A percentile compares a stretch with the other conserved stretches of the same genome.
Conservation (phyloP, 2,113 vertebrate genomes). For the Catharus minimus region DNA sequence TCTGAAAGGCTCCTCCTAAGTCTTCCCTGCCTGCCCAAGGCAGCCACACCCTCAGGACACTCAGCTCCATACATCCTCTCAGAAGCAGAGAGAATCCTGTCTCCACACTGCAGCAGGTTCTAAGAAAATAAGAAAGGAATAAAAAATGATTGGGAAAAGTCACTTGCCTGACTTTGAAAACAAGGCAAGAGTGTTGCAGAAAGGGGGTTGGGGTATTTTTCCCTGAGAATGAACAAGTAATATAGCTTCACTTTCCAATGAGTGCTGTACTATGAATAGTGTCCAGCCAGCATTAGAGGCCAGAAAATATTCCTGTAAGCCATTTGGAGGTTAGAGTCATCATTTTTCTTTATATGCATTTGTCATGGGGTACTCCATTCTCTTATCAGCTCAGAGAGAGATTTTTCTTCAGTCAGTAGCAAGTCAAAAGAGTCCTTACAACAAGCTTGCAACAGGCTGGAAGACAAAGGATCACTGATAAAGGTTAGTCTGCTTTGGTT, state of each 20-base stretch:
- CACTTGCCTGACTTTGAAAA: background rate
- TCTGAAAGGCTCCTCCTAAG: background rate
- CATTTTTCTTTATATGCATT: background rate
- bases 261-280: background rate
- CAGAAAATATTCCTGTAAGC: background rate
- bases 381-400: background rate
- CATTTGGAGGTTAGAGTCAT: background rate
- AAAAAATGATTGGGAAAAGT: background rate
- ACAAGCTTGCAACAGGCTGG: background rate
- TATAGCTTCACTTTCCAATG: background rate
- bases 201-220: background rate
- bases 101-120: background rate
- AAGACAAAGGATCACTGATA: background rate
- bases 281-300: background rate
- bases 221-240: background rate
- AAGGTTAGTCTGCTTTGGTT: background rate
- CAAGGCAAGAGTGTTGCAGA: background rate
- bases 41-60: background rate
- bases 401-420: background rate
- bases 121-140: background rate
- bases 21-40: background rate
- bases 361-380: background rate
- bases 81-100: background rate
- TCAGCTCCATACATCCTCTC: background rate
- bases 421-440: background rate